Conservation (phyloP, 1,140 invertebrate species). For the Drosophila ercepeae region DNA sequence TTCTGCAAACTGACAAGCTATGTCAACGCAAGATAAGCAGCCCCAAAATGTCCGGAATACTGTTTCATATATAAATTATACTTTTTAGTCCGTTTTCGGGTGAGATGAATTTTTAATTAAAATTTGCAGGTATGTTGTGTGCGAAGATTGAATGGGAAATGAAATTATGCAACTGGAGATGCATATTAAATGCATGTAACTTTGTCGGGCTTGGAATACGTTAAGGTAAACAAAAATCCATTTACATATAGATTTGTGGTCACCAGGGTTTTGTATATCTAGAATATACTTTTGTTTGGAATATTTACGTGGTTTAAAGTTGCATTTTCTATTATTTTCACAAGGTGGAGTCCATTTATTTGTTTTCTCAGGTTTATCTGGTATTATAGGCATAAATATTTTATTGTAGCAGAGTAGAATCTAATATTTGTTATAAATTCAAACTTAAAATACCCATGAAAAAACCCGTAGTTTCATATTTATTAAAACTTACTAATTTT, state of each 20-base stretch:
- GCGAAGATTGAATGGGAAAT: slow-evolving; percentile 22
- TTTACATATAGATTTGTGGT: background rate
- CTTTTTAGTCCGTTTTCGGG: slow-evolving; percentile 14
- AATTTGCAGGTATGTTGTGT: slow-evolving; percentile 22
- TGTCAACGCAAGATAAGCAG: slow-evolving; percentile 77
- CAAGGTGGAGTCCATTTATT: no score
- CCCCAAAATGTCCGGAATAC: slow-evolving; percentile 36
- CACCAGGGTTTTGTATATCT: background rate
- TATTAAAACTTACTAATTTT: no score
- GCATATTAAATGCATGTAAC: slow-evolving; percentile 23
- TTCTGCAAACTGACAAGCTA: slow-evolving; percentile 78
- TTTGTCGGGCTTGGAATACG: slow-evolving; percentile 1
- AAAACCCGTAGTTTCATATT: no score
- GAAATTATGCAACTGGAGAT: background rate
- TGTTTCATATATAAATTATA: slow-evolving; percentile 39
- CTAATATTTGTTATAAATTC: no score
- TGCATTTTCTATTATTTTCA: background rate
- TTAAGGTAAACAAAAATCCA: background rate
- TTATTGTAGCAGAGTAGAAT: no score
- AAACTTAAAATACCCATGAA: no score
- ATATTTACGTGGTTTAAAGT: background rate
- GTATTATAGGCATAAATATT: no score
- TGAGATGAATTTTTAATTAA: slow-evolving; percentile 48
- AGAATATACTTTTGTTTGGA: background rate
- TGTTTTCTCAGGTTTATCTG: no score